phyloP scores from a whole-genome alignment of 2,888 invertebrate species.

The Drosophila nr. fundita region DNA sequence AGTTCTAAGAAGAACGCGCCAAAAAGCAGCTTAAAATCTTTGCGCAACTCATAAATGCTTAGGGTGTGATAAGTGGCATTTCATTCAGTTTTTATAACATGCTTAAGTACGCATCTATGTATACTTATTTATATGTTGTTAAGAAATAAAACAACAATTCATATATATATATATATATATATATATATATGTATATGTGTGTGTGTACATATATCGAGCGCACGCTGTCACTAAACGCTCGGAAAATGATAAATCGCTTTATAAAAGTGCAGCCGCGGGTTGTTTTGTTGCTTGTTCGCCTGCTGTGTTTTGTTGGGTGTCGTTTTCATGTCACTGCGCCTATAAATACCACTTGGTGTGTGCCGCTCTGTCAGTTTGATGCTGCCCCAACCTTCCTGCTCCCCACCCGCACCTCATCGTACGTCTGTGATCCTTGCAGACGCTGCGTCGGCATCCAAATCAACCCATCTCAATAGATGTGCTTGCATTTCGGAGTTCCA shows the following conservation, averaged over 20 bases:
- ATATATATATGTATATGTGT: conserved; percentile 15
- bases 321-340: conserved; percentile 65
- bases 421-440: conserved; percentile 68
- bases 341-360: conserved; percentile 58
- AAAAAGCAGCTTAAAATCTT: conserved; percentile 72
- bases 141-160: conserved; percentile 34
- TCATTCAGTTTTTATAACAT: conserved; percentile 69
- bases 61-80: conserved; percentile 67
- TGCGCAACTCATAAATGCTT: conserved; percentile 60
- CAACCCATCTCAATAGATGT: conserved; percentile 29
- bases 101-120: conserved; percentile 23
- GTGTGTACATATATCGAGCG: conserved; percentile 48
- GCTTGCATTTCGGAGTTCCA: conserved; percentile 11
- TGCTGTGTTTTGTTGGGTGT: conserved; percentile 48
- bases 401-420: not conserved
- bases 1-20: conserved; percentile 61
- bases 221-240: conserved; percentile 76
- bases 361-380: conserved; percentile 10
- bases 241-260: conserved; percentile 80
- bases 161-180: not conserved
- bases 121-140: conserved; percentile 21
- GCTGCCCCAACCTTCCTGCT: not conserved
- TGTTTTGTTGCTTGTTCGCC: conserved; percentile 51
- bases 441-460: conserved; percentile 53
- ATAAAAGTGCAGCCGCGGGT: conserved; percentile 81